Evolutionary conservation across 2,797 vertebrate genomes (phyloP).

Genomic region (Hafferia zeledoni): DNA sequence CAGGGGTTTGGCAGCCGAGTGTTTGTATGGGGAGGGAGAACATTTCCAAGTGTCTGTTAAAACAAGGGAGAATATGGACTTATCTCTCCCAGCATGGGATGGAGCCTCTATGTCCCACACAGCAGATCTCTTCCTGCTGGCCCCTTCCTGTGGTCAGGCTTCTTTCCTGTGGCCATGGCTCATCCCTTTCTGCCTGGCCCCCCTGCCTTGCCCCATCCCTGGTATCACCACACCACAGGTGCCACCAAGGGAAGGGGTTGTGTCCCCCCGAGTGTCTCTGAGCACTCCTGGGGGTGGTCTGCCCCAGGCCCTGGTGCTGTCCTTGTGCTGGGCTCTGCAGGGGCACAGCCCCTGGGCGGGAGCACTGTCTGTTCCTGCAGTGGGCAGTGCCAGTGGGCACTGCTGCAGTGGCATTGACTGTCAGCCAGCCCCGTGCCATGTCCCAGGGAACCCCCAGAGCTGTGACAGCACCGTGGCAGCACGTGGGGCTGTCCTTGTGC

Average conservation of each 20-base stretch:
- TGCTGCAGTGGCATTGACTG: not conserved
- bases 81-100: not conserved
- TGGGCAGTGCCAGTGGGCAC: not conserved
- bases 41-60: not conserved
- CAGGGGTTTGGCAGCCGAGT: not conserved
- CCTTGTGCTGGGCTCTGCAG: not conserved
- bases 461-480: not conserved
- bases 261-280: fast-evolving
- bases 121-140: not conserved
- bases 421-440: fast-evolving
- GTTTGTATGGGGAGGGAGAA: not conserved
- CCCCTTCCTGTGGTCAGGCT: not conserved
- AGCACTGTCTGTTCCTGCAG: not conserved
- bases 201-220: no score
- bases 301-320: not conserved
- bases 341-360: fast-evolving
- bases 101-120: not conserved
- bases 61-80: not conserved
- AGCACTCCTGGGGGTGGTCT: not conserved
- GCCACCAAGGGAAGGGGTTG: fast-evolving
- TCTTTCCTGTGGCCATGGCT: not conserved
- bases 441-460: not conserved
- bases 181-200: fast-evolving
- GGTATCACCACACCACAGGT: fast-evolving
- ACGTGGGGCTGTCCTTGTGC: not conserved